These are phyloP conservation scores for Leucoptera coffeella DNA, from an alignment of 2,888 invertebrate species.

Conservation along the genomic window DNA sequence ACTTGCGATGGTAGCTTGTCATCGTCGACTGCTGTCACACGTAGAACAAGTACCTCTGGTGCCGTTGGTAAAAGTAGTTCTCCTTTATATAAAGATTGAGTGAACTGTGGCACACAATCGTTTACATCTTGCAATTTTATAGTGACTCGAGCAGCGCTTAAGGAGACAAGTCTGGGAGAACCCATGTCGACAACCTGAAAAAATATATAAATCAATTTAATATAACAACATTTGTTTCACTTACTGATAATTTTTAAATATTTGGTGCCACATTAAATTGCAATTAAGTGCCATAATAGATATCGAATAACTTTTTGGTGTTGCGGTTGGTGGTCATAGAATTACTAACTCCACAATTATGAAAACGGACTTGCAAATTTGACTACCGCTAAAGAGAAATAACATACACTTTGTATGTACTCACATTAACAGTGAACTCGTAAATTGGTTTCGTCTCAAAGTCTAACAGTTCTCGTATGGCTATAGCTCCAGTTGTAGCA, in stretches of 20 bases:
- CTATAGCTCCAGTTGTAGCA: slow-evolving; percentile 81
- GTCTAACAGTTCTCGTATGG: slow-evolving; percentile 70
- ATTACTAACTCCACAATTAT: no score
- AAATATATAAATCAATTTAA: no score
- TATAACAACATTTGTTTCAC: no score
- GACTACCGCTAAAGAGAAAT: no score
- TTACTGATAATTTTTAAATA: no score
- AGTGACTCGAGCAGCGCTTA: slow-evolving; percentile 70
- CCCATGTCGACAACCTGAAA: slow-evolving; percentile 80
- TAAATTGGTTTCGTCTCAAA: slow-evolving; percentile 66
- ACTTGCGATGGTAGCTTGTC: slow-evolving; percentile 54
- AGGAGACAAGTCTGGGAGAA: slow-evolving; percentile 72
- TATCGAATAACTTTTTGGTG: no score
- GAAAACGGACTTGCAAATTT: no score
- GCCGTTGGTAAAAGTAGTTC: slow-evolving; percentile 78
- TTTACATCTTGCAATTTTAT: slow-evolving; percentile 79
- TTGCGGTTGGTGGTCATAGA: no score
- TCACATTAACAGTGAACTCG: slow-evolving; percentile 74
- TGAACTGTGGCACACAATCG: slow-evolving; percentile 83
- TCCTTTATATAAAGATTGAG: slow-evolving; percentile 62
- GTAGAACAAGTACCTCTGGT: slow-evolving; percentile 65
- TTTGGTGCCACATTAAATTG: no score
- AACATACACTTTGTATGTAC: no score
- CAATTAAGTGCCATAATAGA: no score
- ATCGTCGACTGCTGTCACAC: slow-evolving; percentile 68